Evolutionary conservation across 2,888 invertebrate species (phyloP).

Genomic region (Calameuta idolon): DNA sequence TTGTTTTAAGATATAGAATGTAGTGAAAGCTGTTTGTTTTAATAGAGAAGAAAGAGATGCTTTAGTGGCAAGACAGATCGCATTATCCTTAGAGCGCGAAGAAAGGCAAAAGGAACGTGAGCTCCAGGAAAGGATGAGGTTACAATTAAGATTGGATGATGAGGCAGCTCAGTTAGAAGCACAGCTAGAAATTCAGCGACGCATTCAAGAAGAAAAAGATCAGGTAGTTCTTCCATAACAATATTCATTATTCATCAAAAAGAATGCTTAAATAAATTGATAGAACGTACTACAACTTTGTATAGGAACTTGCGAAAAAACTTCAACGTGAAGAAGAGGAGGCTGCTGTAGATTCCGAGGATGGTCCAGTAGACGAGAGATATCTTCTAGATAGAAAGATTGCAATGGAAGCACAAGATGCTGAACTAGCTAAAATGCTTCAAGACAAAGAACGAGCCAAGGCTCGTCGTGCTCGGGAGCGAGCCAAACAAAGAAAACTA

Average conservation of each 20-base stretch:
- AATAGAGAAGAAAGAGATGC: conserved; percentile 77
- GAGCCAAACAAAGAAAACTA: conserved; percentile 68
- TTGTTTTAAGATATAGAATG: background rate
- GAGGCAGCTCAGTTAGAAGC: conserved; percentile 57
- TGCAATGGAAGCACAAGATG: conserved; percentile 84
- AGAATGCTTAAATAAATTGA: background rate
- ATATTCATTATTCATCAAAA: background rate
- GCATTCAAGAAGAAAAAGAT: conserved; percentile 80
- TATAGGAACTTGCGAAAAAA: conserved; percentile 78
- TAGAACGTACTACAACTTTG: conserved; percentile 4
- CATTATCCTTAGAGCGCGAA: conserved; percentile 74
- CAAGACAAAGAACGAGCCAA: conserved; percentile 82
- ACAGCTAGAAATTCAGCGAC: conserved; percentile 70
- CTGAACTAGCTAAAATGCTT: conserved; percentile 80
- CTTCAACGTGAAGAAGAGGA: conserved; percentile 82
- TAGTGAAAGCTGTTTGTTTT: background rate
- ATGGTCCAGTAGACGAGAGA: conserved; percentile 59
- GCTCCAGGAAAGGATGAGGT: conserved; percentile 68
- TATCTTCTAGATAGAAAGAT: conserved; percentile 72
- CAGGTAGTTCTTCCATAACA: conserved; percentile 67
- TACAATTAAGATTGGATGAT: conserved; percentile 61
- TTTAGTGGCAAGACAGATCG: conserved; percentile 75
- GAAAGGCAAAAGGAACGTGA: conserved; percentile 69
- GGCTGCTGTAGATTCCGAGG: conserved; percentile 70
- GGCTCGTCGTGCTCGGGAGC: conserved; percentile 77